Base-by-base conservation (phyloP, 2,113 vertebrate species). In the Esox niger region DNA sequence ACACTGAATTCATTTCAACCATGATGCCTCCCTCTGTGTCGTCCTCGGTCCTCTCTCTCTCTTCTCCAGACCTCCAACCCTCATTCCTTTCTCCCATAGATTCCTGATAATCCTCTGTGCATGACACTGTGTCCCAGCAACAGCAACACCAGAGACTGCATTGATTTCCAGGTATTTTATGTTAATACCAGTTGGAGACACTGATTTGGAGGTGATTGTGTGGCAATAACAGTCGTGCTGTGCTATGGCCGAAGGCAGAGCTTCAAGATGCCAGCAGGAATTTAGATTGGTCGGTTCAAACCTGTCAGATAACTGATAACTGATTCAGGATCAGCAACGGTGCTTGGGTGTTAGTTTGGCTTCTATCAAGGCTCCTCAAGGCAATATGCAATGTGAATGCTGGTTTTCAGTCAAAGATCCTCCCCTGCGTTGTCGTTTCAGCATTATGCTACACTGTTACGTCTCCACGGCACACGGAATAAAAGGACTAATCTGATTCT, bases 1-100 rank as follows among this genome's bases (percentile, higher is more conserved):
- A 80, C 79, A 78, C 85, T 77, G 83, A 62, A 79, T 82, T 77
- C 68, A 74, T 7, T 49, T 6, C 3, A 54, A 1, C 49, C 49
- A 49, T 82, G 69, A 78, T 79, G 75, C 75, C 49, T 62, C 47
- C n/a, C n/a, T n/a, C n/a, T n/a, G n/a, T n/a, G n/a, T 67, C 80
- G 78, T 85, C 70, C 83, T 31, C 26, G 7, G 17, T 59, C 26
- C 15, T 15, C 26, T 15, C 26, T 49, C 46, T 9, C 20, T 29
- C 46, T 5, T 2, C 54, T 20, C 31, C 77, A 73, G 72, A 72
- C 74, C 64, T 52, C 46, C 23, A 33, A 27, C 52, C 46, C 57
- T 46, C 75, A 56, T 69, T 70, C 43, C 68, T 38, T 46, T 27
- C n/a, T n/a, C n/a, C n/a, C n/a, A n/a, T n/a, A n/a, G n/a, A n/a